Evolutionary conservation across 2,888 invertebrate species (phyloP).

Genomic region (Epirrhoe tristata): DNA sequence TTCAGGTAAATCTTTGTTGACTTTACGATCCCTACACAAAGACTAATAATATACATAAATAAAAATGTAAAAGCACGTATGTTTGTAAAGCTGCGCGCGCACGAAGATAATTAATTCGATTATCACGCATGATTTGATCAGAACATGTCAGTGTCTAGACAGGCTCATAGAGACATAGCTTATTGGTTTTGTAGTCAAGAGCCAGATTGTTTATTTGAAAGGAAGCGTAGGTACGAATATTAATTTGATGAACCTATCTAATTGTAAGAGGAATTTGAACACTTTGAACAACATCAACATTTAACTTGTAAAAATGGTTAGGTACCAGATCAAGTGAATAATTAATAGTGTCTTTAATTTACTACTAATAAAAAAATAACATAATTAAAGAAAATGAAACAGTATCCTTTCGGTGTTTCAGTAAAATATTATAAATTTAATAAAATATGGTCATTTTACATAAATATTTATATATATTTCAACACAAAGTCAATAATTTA

Average conservation of each 20-base stretch:
- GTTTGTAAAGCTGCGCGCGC: slow-evolving; percentile 55
- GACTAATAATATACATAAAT: slow-evolving; percentile 22
- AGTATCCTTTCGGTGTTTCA: slow-evolving; percentile 4
- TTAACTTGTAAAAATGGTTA: background rate
- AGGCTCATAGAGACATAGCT: slow-evolving; percentile 54
- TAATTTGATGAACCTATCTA: background rate
- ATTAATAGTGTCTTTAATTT: no score
- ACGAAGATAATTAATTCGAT: slow-evolving; percentile 77
- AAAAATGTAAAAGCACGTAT: slow-evolving; percentile 45
- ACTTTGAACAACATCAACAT: background rate
- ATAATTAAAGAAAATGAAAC: background rate
- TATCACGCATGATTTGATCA: slow-evolving; percentile 79
- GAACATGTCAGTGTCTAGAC: slow-evolving; percentile 70
- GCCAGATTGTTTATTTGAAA: slow-evolving; percentile 1
- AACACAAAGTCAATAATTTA: slow-evolving; percentile 50
- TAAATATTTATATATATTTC: slow-evolving; percentile 56
- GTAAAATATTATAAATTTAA: slow-evolving; percentile 22
- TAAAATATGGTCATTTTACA: slow-evolving; percentile 51
- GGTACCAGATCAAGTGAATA: no score
- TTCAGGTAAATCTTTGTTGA: no score
- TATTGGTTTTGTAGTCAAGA: slow-evolving; percentile 13
- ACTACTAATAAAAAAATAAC: no score
- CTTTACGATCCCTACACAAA: slow-evolving; percentile 7
- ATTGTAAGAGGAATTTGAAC: background rate
- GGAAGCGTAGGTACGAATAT: background rate